Conservation (phyloP, 2,888 invertebrate genomes). For the Dioctria linearis region DNA sequence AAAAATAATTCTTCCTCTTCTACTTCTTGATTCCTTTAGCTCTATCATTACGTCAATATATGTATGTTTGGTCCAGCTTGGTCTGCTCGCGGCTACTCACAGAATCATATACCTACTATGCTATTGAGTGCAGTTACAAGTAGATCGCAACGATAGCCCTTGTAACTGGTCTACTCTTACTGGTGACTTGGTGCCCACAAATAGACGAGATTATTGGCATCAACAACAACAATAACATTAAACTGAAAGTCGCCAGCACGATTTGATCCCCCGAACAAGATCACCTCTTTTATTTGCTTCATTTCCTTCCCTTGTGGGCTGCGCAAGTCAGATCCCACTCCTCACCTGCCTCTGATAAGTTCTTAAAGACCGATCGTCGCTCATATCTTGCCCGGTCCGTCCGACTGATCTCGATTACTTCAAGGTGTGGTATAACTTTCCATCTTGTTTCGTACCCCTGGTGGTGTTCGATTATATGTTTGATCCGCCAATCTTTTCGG, state of each 20-base stretch:
- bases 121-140: slow-evolving; percentile 35
- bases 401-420: slow-evolving; percentile 51
- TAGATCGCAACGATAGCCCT: slow-evolving; percentile 10
- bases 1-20: slow-evolving; percentile 55
- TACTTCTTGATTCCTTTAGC: slow-evolving; percentile 32
- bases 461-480: slow-evolving; percentile 58
- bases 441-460: slow-evolving; percentile 55
- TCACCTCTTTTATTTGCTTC: slow-evolving; percentile 13
- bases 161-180: slow-evolving; percentile 18
- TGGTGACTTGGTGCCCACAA: slow-evolving; percentile 34
- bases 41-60: slow-evolving; percentile 50
- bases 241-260: slow-evolving; percentile 24
- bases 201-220: slow-evolving; percentile 44
- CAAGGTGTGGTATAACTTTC: slow-evolving; percentile 58
- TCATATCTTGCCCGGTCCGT: slow-evolving; percentile 18
- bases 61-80: too few species aligned
- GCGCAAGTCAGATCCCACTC: slow-evolving; percentile 30
- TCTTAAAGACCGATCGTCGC: slow-evolving; percentile 46
- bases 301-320: slow-evolving; percentile 35
- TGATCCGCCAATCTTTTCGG: slow-evolving; percentile 45
- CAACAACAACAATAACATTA: background rate
- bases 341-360: slow-evolving; percentile 38
- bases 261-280: slow-evolving; percentile 43
- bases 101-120: slow-evolving; percentile 41
- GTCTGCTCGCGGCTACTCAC: slow-evolving; percentile 43